Percentiles rank a stretch among this genome's conserved stretches.
phyloP scores from a whole-genome alignment of 2,888 invertebrate genomes.

The Muscina levida region DNA sequence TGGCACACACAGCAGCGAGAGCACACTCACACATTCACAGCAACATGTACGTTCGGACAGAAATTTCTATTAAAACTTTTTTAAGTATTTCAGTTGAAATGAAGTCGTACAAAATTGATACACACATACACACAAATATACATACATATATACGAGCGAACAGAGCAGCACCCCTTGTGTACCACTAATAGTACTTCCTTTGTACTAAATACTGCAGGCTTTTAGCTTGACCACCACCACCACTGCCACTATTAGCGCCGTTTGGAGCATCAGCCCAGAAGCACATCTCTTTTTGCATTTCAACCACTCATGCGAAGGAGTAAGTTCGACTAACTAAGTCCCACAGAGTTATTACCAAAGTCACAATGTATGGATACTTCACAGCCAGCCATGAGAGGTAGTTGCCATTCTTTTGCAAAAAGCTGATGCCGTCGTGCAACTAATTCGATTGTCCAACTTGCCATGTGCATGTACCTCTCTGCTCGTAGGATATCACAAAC shows the following conservation, averaged over 20 bases:
- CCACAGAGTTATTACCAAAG: conserved; percentile 52
- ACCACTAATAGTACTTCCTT: conserved; percentile 40
- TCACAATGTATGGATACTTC: conserved; percentile 41
- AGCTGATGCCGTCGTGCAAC: conserved; percentile 41
- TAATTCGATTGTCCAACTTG: conserved; percentile 38
- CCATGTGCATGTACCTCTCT: too few species aligned
- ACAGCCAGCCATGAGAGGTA: conserved; percentile 1
- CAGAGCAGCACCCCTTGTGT: not conserved
- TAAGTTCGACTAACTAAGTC: conserved; percentile 48
- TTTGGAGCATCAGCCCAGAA: not conserved
- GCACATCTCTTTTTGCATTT: conserved; percentile 18
- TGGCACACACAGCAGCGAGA: conserved; percentile 10
- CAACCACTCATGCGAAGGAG: conserved; percentile 20
- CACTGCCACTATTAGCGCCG: conserved; percentile 8
- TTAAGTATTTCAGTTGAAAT: conserved; percentile 66
- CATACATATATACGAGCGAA: not conserved
- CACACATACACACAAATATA: conserved; percentile 43
- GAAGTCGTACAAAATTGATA: conserved; percentile 63
- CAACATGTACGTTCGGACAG: not conserved
- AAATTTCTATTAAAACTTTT: conserved; percentile 58
- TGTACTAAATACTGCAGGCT: conserved; percentile 44
- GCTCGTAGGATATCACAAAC: not conserved
- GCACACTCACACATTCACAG: not conserved
- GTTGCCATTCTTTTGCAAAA: conserved; percentile 29
- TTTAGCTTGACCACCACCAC: conserved; percentile 50